Percentiles rank a stretch among this genome's conserved stretches.
Conservation (phyloP, 2,888 invertebrate species). For the Phlogophora meticulosa region DNA sequence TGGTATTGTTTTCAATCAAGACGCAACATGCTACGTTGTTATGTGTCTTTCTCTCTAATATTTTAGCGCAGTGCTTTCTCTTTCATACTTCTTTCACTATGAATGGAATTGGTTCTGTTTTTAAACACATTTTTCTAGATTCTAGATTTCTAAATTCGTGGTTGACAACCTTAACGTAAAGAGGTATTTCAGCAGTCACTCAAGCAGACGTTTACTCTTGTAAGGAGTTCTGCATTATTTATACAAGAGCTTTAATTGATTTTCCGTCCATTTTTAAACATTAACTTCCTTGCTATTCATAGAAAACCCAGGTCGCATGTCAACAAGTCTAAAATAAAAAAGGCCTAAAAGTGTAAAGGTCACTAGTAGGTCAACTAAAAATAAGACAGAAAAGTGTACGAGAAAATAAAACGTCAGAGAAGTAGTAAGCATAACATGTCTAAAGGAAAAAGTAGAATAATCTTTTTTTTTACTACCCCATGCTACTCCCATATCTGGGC, state of each 20-base stretch:
- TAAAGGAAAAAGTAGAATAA: no score
- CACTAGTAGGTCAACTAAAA: slow-evolving; percentile 38
- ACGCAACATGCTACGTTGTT: no score
- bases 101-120: no score
- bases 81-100: no score
- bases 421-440: slow-evolving; percentile 15
- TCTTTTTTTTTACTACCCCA: no score
- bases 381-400: slow-evolving; percentile 22
- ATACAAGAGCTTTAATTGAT: not conserved
- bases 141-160: no score
- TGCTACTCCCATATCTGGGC: no score
- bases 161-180: not conserved
- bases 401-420: slow-evolving; percentile 15
- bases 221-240: no score
- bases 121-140: no score
- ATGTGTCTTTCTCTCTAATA: no score
- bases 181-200: not conserved
- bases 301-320: slow-evolving; percentile 6
- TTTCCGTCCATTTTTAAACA: not conserved
- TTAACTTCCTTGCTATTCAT: not conserved
- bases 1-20: no score
- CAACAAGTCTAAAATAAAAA: slow-evolving; percentile 34
- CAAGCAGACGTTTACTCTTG: not conserved
- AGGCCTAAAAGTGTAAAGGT: slow-evolving; percentile 35
- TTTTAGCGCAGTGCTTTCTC: no score